Percentiles rank a stretch among this genome's conserved stretches.
Conservation (phyloP, 2,888 invertebrate species). For the Heteropelma amictum region DNA sequence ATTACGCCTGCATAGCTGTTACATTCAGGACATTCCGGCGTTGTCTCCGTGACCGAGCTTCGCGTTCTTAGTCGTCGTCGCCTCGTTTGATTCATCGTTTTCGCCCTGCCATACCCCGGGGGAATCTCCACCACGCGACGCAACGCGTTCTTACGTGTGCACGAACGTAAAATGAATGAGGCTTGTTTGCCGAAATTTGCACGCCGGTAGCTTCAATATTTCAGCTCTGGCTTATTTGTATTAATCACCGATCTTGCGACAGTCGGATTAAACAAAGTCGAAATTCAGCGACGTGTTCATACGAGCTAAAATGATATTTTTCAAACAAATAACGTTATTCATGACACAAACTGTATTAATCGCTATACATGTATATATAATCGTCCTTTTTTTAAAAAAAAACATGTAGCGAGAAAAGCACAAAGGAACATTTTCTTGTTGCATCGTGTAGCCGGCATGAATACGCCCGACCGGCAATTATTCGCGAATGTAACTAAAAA, state of each 20-base stretch:
- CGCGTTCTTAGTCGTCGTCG: slow-evolving; percentile 37
- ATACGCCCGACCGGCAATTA: neutral
- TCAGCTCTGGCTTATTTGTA: no score
- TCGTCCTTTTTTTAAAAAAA: no score
- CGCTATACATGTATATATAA: no score
- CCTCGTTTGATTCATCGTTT: slow-evolving; percentile 50
- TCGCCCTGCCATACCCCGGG: neutral
- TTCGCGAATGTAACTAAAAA: neutral
- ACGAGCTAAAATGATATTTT: no score
- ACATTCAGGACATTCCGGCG: slow-evolving; percentile 40
- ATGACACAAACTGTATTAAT: no score
- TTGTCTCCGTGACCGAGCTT: slow-evolving; percentile 44
- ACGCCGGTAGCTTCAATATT: no score
- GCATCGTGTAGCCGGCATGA: neutral
- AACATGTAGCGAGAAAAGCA: neutral
- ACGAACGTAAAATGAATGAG: no score
- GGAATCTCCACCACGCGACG: slow-evolving; percentile 2
- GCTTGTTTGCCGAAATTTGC: no score
- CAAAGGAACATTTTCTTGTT: neutral
- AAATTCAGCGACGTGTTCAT: no score
- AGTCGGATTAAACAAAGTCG: no score
- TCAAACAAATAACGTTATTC: no score
- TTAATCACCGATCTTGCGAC: no score
- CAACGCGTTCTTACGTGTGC: neutral
- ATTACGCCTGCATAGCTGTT: slow-evolving; percentile 52